These are phyloP conservation scores for Melangyna quadrimaculata DNA, from an alignment of 2,888 invertebrate species.

Conservation along the genomic window DNA sequence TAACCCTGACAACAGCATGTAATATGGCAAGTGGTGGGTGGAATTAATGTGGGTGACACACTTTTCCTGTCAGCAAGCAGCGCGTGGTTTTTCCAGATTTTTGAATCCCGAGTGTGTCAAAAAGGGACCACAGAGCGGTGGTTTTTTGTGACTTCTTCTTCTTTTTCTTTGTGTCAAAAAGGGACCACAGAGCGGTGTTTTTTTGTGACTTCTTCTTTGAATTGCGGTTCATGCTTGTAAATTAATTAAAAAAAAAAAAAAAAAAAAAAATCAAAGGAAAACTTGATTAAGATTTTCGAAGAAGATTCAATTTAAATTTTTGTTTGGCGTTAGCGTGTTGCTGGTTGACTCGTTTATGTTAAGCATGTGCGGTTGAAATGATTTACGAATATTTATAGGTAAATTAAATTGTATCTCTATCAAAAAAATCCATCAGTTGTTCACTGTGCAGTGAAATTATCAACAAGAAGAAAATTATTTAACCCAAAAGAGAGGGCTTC, in stretches of 20 bases:
- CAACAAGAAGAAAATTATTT: background rate
- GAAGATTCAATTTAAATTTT: background rate
- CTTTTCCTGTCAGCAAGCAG: constrained; percentile 7
- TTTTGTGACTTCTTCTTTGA: background rate
- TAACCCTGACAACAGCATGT: constrained; percentile 42
- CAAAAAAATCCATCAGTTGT: background rate
- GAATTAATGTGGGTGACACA: constrained; percentile 49
- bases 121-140: background rate
- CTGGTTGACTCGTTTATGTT: background rate
- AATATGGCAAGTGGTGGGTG: constrained; percentile 27
- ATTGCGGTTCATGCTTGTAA: background rate
- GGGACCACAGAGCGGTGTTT: background rate
- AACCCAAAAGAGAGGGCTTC: background rate
- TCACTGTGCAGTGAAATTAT: constrained; percentile 12
- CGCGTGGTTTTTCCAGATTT: constrained; percentile 15
- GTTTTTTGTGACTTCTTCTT: background rate
- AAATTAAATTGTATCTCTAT: background rate
- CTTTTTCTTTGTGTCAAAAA: constrained; percentile 19
- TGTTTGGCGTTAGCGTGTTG: background rate
- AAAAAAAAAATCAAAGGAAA: too few species aligned
- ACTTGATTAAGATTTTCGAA: background rate
- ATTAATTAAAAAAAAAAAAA: too few species aligned
- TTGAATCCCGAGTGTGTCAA: constrained; percentile 14
- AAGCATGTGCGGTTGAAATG: background rate
- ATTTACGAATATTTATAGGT: background rate